Conservation (phyloP, 2,888 invertebrate genomes). For the Hylaea fasciaria region DNA sequence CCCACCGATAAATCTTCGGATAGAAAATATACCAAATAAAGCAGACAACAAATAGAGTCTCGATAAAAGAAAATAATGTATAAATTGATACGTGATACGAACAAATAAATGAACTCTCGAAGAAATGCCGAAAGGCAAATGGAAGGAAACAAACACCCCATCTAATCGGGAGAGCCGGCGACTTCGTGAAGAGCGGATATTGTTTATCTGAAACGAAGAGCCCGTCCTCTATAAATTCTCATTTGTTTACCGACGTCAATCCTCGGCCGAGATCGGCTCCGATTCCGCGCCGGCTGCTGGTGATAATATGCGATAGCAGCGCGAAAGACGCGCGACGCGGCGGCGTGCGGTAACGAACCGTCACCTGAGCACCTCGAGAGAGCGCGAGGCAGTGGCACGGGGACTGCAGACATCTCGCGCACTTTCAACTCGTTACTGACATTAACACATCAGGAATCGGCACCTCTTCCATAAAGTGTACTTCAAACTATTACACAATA, state of each 20-base stretch:
- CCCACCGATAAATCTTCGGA: too few species aligned
- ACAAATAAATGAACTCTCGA: constrained; percentile 16
- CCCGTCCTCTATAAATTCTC: not conserved
- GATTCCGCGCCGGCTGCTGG: not conserved
- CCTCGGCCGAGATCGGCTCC: not conserved
- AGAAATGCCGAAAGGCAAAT: constrained; percentile 14
- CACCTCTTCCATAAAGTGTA: too few species aligned
- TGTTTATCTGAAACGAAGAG: constrained; percentile 1
- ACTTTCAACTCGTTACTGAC: too few species aligned
- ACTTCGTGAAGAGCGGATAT: constrained; percentile 4
- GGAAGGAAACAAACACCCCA: constrained; percentile 8
- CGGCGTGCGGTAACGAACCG: constrained; percentile 1
- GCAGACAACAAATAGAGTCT: not conserved
- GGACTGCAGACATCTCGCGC: not conserved
- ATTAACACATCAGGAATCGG: too few species aligned
- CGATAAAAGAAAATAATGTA: not conserved
- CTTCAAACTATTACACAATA: too few species aligned
- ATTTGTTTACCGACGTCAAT: constrained; percentile 1
- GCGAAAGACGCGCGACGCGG: not conserved
- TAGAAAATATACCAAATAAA: not conserved
- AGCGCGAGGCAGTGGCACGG: not conserved
- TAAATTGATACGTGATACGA: constrained; percentile 12
- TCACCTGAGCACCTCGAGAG: too few species aligned
- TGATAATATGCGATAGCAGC: too few species aligned
- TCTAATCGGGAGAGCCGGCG: not conserved